A percentile compares a stretch with the other conserved stretches of the same genome.
phyloP scores from a whole-genome alignment of 2,113 vertebrate species.

The Pithys albifrons region DNA sequence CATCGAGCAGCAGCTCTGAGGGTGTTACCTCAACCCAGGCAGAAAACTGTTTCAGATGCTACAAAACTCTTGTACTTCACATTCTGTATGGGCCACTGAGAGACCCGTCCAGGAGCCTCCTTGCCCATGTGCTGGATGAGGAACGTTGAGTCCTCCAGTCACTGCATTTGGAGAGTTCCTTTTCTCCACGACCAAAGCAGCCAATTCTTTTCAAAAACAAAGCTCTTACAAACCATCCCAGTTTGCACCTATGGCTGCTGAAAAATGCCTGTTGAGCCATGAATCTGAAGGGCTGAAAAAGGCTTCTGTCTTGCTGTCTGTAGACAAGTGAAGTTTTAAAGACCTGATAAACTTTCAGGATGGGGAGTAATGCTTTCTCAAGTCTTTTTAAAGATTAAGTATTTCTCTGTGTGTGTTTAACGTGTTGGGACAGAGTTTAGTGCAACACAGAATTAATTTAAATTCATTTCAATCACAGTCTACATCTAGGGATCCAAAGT shows the following conservation, averaged over 20 bases:
- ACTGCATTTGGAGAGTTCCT: not conserved
- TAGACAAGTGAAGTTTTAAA: not conserved
- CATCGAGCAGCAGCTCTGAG: not conserved
- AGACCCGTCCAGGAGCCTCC: not conserved
- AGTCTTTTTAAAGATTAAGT: not conserved
- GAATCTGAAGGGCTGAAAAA: not conserved
- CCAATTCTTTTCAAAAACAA: not conserved
- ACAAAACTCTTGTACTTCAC: not conserved
- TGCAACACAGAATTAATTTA: not conserved
- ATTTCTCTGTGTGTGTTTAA: not conserved
- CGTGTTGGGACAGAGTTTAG: not conserved
- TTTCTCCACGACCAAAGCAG: not conserved
- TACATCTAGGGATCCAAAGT: not conserved
- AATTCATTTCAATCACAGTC: not conserved
- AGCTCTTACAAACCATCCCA: not conserved
- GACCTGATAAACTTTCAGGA: not conserved
- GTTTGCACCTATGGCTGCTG: not conserved
- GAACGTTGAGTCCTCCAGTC: not conserved
- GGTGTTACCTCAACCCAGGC: not conserved
- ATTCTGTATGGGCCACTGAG: accelerated
- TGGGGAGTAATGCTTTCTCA: not conserved
- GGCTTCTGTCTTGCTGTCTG: not conserved
- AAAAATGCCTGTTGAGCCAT: not conserved
- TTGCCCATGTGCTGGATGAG: accelerated
- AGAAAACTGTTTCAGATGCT: not conserved